These are phyloP conservation scores for Microchrysa polita DNA, from an alignment of 2,888 invertebrate species.

Conservation along the genomic window DNA sequence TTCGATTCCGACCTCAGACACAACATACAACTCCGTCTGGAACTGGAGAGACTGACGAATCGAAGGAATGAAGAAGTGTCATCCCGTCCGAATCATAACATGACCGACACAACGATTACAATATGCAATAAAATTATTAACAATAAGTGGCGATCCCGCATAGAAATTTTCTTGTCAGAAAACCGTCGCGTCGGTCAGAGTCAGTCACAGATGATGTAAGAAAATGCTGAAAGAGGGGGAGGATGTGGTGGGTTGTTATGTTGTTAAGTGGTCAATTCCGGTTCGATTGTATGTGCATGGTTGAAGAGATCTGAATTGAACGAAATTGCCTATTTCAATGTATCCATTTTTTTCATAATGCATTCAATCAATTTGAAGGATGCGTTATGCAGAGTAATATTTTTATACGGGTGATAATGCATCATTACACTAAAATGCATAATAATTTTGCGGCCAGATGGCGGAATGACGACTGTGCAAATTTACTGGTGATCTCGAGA, in stretches of 20 bases:
- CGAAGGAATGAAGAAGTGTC: slow-evolving; percentile 4
- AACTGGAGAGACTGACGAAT: no score
- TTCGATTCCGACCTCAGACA: background rate
- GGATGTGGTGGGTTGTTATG: slow-evolving; percentile 11
- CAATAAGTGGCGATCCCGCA: slow-evolving; percentile 33
- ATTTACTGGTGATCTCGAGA: no score
- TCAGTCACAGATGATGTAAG: background rate
- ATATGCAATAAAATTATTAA: slow-evolving; percentile 32
- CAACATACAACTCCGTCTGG: background rate
- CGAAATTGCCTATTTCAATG: no score
- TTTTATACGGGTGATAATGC: no score
- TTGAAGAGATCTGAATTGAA: background rate
- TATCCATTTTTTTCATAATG: no score
- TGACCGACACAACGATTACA: slow-evolving; percentile 22
- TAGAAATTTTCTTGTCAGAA: slow-evolving; percentile 16
- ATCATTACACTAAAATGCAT: no score
- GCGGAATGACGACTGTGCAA: no score
- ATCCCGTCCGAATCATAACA: slow-evolving; percentile 19
- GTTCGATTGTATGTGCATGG: slow-evolving; percentile 28
- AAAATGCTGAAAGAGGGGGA: background rate
- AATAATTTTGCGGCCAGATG: no score
- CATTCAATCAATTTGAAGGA: no score
- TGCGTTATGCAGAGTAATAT: no score
- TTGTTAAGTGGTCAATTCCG: slow-evolving; percentile 30
- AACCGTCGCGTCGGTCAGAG: background rate